phyloP scores from a whole-genome alignment of 1,140 invertebrate species.

The Aphelenchoides fujianensis region DNA sequence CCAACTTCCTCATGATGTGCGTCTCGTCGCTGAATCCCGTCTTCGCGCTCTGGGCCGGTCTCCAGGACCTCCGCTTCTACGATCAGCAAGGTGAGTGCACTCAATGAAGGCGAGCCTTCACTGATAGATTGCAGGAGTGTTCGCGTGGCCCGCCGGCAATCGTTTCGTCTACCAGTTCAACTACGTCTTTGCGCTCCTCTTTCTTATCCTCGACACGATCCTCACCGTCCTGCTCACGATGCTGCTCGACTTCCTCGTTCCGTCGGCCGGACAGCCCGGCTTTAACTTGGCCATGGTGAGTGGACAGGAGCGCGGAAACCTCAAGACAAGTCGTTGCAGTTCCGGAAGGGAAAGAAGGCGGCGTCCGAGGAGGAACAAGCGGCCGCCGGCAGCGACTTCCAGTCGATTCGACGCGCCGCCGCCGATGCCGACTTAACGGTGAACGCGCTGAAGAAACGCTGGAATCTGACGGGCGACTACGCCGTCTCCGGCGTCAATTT shows the following conservation, averaged over 20 bases:
- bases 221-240: neutral
- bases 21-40: conserved; percentile 11
- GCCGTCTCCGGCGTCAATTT: conserved; percentile 41
- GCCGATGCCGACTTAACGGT: too few species aligned
- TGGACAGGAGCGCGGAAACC: too few species aligned
- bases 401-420: conserved; percentile 10
- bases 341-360: conserved; percentile 16
- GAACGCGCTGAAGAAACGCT: conserved; percentile 17
- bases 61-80: neutral
- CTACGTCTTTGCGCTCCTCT: neutral
- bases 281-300: neutral
- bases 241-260: conserved; percentile 9
- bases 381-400: conserved; percentile 18
- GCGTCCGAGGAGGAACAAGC: conserved; percentile 4
- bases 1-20: neutral
- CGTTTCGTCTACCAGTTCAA: conserved; percentile 3
- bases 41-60: neutral
- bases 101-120: too few species aligned
- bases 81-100: too few species aligned
- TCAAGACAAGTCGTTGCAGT: neutral
- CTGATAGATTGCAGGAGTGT: neutral
- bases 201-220: neutral
- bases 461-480: conserved; percentile 31
- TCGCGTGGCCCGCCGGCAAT: neutral
- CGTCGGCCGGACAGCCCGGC: conserved; percentile 1